A percentile compares a stretch with the other conserved stretches of the same genome.
Evolutionary conservation across 2,888 invertebrate genomes (phyloP).

Genomic region (Neocrepidodera transversa): DNA sequence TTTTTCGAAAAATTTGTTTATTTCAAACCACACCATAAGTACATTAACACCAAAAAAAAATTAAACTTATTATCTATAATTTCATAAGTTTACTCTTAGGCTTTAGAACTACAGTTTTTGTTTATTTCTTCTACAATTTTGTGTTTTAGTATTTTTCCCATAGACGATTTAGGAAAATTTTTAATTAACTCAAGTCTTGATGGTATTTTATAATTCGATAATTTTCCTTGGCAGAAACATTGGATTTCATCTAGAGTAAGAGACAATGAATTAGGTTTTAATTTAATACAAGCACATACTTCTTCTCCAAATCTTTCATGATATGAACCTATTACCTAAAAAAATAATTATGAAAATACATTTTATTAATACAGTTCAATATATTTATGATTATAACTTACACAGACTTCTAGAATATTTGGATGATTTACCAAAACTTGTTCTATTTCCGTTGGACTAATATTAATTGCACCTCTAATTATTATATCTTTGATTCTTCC

Average conservation of each 20-base stretch:
- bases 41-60: no score
- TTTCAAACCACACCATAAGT: no score
- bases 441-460: constrained; percentile 85
- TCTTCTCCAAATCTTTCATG: constrained; percentile 79
- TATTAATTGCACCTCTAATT: constrained; percentile 83
- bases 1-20: no score
- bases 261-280: constrained; percentile 63
- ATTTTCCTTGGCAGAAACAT: not conserved
- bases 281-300: no score
- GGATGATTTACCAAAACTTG: constrained; percentile 77
- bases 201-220: not conserved
- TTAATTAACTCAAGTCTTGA: not conserved
- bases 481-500: constrained; percentile 82
- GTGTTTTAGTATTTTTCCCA: not conserved
- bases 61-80: no score
- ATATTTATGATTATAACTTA: no score
- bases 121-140: not conserved
- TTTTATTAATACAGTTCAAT: no score
- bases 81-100: no score
- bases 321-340: no score
- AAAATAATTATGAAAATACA: no score
- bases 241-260: constrained; percentile 67
- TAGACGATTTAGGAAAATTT: not conserved
- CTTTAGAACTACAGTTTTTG: no score
- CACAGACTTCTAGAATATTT: constrained; percentile 75